phyloP scores from a whole-genome alignment of 1,140 invertebrate species.

The Pentalonia nigronervosa region DNA sequence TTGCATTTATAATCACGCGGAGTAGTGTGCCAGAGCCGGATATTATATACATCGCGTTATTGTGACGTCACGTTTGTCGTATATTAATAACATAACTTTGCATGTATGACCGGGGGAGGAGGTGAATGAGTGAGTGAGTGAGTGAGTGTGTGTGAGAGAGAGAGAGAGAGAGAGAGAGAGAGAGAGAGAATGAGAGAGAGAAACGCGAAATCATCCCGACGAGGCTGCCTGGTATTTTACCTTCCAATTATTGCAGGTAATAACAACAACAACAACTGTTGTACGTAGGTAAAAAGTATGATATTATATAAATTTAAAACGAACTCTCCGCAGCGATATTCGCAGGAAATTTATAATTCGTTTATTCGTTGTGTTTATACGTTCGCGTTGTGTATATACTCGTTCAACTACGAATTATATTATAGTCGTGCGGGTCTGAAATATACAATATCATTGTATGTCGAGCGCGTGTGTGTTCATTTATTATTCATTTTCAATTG shows the following conservation, averaged over 20 bases:
- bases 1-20: no score
- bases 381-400: not conserved
- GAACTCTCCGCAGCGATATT: not conserved
- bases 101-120: no score
- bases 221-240: not conserved
- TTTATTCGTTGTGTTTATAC: not conserved
- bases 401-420: not conserved
- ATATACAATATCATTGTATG: constrained; percentile 4
- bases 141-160: no score
- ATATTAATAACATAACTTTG: no score
- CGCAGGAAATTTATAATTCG: not conserved
- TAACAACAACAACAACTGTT: no score
- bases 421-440: not conserved
- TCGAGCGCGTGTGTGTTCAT: not conserved
- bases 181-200: not conserved
- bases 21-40: no score
- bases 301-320: constrained; percentile 7
- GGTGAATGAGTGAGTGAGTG: no score
- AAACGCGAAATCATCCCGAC: not conserved
- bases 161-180: not conserved
- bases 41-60: no score
- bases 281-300: not conserved
- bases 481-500: constrained; percentile 44
- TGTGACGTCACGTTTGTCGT: no score
- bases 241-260: not conserved